Base-by-base conservation (phyloP, 2,113 vertebrate species). In the Promerops cafer region DNA sequence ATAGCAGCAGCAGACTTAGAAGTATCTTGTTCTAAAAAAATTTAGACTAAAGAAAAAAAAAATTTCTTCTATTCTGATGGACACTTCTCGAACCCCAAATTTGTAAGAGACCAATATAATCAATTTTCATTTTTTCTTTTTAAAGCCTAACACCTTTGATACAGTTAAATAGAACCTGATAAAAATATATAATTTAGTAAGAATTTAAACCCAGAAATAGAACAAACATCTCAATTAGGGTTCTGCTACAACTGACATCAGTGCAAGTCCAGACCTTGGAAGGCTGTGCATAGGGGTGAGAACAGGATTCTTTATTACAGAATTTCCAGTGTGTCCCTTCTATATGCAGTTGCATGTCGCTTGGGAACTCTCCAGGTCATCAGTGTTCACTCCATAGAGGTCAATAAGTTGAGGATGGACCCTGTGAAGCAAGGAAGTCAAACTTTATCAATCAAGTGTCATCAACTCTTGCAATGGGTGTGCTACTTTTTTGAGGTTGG, bases 331-430 rank as follows among this genome's bases (percentile, higher is more conserved):
- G 37, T 6, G 69, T 81, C 79, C 84, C 39, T 90, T 82, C 95
- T 97, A 98, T 82, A 98, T 97, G 96, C 98, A 99, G 93, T 85
- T 98, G 92, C 98, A 98, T 1, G 95, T 98, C 81, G 91, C 96
- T 89, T 97, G 98, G 56, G 89, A 82, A 66, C 97, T 97, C 93
- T 98, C 98, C 42, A 97, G 93, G 87, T 98, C 98, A 95, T 98
- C 98, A 16, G 96, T 87, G 83, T 92, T 97, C 86, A 82, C 95
- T 82, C 99, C 98, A 85, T 98, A 99, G 57, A 99, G 97, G 87
- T 90, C 95, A 89, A 99, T 98, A 63, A 99, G 98, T 47, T 97
- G 96, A 63, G 98, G 98, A 94, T 99, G 98, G 37, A 98, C 90
- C 91, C 98, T 99, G 95, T 69, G 86, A 97, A 97, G 92, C 40